These are phyloP conservation scores for Leptobrachium ailaonicum DNA, from an alignment of 2,113 vertebrate species.

Conservation along the genomic window DNA sequence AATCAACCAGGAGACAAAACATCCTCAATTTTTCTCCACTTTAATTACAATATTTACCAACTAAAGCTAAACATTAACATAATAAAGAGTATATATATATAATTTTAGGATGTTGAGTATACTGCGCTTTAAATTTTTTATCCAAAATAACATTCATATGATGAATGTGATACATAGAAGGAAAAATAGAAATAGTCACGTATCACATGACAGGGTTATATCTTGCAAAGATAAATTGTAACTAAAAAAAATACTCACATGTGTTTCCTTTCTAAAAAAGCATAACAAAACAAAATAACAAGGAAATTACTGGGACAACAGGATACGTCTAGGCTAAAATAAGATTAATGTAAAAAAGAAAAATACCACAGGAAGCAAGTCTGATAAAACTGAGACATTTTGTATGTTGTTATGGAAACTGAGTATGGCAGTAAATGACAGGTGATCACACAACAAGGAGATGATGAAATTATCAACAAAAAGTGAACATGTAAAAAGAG, in stretches of 20 bases:
- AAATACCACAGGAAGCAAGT: conserved; percentile 29
- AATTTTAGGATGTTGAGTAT: no score
- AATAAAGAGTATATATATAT: no score
- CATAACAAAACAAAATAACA: not conserved
- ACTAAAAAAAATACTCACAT: conserved; percentile 29
- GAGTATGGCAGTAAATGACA: no score
- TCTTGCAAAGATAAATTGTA: conserved; percentile 24
- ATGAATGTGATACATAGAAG: conserved; percentile 25
- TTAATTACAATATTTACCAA: no score
- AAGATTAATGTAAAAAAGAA: conserved; percentile 20
- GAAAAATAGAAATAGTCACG: conserved; percentile 32
- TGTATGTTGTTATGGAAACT: no score
- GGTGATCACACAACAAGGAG: no score
- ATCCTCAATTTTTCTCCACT: no score
- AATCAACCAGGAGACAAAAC: no score
- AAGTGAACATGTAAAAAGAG: no score
- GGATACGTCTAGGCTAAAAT: conserved; percentile 44
- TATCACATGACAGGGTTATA: not conserved
- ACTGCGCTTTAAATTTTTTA: no score
- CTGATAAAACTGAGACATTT: conserved; percentile 1
- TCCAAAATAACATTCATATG: conserved; percentile 18
- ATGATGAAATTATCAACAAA: no score
- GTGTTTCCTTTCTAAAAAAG: conserved; percentile 30
- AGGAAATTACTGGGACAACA: conserved; percentile 37
- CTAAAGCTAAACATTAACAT: no score